Conservation (phyloP, 2,797 vertebrate species). For the Poeciliopsis paucimaculata region DNA sequence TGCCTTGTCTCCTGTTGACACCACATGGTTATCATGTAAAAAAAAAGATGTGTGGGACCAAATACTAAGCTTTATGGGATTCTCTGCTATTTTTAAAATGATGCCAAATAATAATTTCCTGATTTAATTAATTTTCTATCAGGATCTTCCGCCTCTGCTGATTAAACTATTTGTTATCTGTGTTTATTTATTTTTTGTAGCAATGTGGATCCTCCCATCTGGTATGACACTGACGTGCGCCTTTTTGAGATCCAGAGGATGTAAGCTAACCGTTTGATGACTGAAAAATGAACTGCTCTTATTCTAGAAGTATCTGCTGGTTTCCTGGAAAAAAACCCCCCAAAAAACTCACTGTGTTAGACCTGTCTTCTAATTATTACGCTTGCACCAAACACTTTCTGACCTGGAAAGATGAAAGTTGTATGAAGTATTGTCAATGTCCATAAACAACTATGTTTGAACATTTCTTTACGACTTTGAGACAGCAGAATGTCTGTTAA, state of each 20-base stretch:
- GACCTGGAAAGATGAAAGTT: conserved; percentile 11
- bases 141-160: not conserved
- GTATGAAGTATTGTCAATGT: conserved; percentile 27
- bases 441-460: conserved; percentile 49
- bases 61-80: too few species aligned
- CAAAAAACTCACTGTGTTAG: conserved; percentile 58
- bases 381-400: conserved; percentile 19
- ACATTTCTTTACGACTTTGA: conserved; percentile 54
- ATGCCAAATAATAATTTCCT: not conserved
- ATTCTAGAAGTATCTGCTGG: conserved; percentile 43
- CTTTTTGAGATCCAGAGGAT: conserved; percentile 98
- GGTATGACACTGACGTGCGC: conserved; percentile 98
- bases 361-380: conserved; percentile 41
- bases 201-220: conserved; percentile 97
- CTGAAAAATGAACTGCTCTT: conserved; percentile 23
- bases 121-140: not conserved
- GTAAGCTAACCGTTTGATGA: conserved; percentile 67
- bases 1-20: not conserved
- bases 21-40: not conserved
- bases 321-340: conserved; percentile 33
- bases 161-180: not conserved
- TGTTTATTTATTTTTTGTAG: conserved; percentile 64
- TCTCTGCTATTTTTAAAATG: not conserved
- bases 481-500: conserved; percentile 70
- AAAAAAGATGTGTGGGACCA: not conserved